Base-by-base conservation (phyloP, 2,888 invertebrate species). In the Iselma pallidipennis region DNA sequence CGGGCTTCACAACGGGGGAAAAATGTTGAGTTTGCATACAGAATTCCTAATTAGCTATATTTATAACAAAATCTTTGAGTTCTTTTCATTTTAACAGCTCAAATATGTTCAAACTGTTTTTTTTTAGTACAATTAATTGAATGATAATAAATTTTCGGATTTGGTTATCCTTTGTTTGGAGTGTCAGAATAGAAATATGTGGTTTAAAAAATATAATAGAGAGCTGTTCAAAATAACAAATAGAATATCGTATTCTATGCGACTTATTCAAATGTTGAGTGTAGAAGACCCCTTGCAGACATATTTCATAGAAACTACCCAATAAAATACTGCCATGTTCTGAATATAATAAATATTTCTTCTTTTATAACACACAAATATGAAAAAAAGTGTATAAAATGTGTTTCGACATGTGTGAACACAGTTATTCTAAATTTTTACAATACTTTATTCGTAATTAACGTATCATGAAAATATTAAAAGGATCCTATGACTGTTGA, bases 261-360 rank as follows among this genome's bases (percentile, higher is more conserved):
- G 7, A 29, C 51, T 51, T 31, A 51, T 51, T 51, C 31, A 29
- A 51, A 51, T 51, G 29, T 21, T 51, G 16, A n/a, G 4, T 51
- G 51, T 29, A 6, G 19, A 29, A 51, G 51, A 31, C 12, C 14
- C 19, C 25, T 31, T 21, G 12, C 51, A 21, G 51, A 21, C 29
- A 51, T 51, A 29, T 51, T 51, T 51, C 51, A 51, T 19, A 21
- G 21, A 51, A 51, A 51, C 53, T 49, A 58, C 50, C 29, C 55
- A 49, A 55, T 59, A 55, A 59, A 59, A 59, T 55, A 55, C 50
- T 42, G 56, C 31, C 51, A 25, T 21, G 31, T 55, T 52, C 42
- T 33, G 56, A 45, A 60, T 60, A 45, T 33, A 56, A 51, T 60
- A 56, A 55, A 60, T 56, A 56, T 60, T 56, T 60, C 52, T 45